Evolutionary conservation across 2,888 invertebrate species (phyloP).

Genomic region (Zaprionus obscuricornis): DNA sequence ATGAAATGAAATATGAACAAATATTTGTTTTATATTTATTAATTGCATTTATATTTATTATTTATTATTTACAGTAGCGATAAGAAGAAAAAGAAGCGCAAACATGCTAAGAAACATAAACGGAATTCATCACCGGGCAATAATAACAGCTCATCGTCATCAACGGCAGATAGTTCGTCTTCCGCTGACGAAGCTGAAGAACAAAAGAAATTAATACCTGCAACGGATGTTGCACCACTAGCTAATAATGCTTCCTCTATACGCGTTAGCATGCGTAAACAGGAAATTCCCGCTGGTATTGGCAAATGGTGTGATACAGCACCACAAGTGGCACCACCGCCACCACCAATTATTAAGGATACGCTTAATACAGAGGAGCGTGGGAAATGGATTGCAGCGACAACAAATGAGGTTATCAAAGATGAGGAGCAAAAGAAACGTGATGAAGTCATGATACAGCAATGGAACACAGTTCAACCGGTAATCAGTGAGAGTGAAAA

Average conservation of each 20-base stretch:
- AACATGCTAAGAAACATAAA: constrained; percentile 84
- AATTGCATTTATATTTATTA: neutral
- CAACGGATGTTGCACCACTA: constrained; percentile 10
- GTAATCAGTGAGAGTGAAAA: constrained; percentile 85
- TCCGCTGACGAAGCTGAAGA: constrained; percentile 67
- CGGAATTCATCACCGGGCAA: too few species aligned
- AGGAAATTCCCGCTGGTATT: constrained; percentile 27
- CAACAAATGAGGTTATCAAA: constrained; percentile 52
- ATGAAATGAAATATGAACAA: neutral
- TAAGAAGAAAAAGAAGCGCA: constrained; percentile 84
- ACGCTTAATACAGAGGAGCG: constrained; percentile 43
- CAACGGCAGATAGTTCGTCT: constrained; percentile 69
- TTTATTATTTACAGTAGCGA: constrained; percentile 77
- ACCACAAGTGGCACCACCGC: constrained; percentile 74
- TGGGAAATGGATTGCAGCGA: constrained; percentile 83
- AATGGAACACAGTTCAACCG: constrained; percentile 86
- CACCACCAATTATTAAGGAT: constrained; percentile 60
- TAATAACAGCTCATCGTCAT: constrained; percentile 62
- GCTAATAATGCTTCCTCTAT: constrained; percentile 85
- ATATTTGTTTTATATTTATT: neutral
- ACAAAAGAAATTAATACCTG: constrained; percentile 54
- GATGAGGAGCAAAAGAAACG: constrained; percentile 75
- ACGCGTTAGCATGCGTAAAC: constrained; percentile 86
- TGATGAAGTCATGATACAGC: constrained; percentile 85
- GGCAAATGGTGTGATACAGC: constrained; percentile 69